Conservation (phyloP, 2,888 invertebrate species). For the Acrobasis repandana region DNA sequence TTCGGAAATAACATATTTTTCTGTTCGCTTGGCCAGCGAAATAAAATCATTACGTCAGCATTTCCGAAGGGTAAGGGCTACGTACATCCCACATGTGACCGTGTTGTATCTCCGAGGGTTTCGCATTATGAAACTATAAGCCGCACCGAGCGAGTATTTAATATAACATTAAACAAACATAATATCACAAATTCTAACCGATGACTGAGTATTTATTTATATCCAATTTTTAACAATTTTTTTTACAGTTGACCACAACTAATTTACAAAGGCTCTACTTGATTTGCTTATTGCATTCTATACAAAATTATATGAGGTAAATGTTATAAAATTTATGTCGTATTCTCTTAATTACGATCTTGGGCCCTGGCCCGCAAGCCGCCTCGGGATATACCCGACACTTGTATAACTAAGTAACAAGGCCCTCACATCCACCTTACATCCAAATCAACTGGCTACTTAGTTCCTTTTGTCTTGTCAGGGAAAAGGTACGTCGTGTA, state of each 20-base stretch:
- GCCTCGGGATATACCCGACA: conserved; percentile 26
- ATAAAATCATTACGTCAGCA: conserved; percentile 55
- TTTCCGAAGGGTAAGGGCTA: conserved; percentile 45
- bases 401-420: conserved; percentile 23
- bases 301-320: too few species aligned
- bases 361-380: neutral
- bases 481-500: conserved; percentile 18
- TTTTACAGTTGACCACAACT: too few species aligned
- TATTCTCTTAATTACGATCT: neutral
- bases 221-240: too few species aligned
- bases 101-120: conserved; percentile 36
- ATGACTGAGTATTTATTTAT: too few species aligned
- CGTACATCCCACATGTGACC: conserved; percentile 51
- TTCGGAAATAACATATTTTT: conserved; percentile 32
- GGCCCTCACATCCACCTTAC: conserved; percentile 22
- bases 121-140: conserved; percentile 10
- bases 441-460: conserved; percentile 15
- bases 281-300: too few species aligned
- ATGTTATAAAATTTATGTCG: conserved; percentile 7
- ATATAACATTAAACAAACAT: neutral
- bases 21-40: conserved; percentile 34
- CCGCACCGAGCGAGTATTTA: neutral
- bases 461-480: conserved; percentile 23
- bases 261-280: too few species aligned
- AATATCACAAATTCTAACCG: neutral